These are phyloP conservation scores for Pterobdella sp. DNA, from an alignment of 2,888 invertebrate genomes.

Conservation along the genomic window DNA sequence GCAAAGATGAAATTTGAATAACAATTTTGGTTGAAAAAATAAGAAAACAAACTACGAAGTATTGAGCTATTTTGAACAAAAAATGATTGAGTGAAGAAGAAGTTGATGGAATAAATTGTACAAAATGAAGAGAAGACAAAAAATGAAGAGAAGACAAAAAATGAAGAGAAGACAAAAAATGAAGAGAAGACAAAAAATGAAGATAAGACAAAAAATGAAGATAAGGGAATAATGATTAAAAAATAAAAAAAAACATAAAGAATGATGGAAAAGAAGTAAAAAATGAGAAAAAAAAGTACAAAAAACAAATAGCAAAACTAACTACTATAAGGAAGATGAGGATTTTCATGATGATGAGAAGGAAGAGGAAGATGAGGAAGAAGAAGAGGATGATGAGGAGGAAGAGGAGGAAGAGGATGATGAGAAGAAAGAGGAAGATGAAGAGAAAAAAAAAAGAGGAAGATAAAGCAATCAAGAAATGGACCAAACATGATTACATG, in stretches of 20 bases:
- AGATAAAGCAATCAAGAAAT: too few species aligned
- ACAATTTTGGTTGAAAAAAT: too few species aligned
- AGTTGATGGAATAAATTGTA: neutral
- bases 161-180: neutral
- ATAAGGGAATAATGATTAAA: neutral
- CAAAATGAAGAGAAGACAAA: neutral
- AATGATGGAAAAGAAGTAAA: neutral
- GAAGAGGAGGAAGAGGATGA: constrained; percentile 5
- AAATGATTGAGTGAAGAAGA: neutral
- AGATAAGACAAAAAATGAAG: neutral
- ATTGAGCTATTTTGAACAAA: too few species aligned
- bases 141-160: neutral
- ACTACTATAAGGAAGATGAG: too few species aligned
- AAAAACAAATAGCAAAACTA: too few species aligned
- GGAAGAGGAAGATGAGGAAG: neutral
- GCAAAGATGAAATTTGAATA: too few species aligned
- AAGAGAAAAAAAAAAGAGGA: neutral
- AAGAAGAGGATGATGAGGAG: neutral
- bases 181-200: neutral
- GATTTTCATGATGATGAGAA: too few species aligned
- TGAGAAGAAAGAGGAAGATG: neutral
- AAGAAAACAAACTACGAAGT: too few species aligned
- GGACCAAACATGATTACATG: too few species aligned
- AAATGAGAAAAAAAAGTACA: neutral
- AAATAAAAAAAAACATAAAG: neutral